Evolutionary conservation across 2,888 invertebrate species (phyloP).

Genomic region (Macropis europaea): DNA sequence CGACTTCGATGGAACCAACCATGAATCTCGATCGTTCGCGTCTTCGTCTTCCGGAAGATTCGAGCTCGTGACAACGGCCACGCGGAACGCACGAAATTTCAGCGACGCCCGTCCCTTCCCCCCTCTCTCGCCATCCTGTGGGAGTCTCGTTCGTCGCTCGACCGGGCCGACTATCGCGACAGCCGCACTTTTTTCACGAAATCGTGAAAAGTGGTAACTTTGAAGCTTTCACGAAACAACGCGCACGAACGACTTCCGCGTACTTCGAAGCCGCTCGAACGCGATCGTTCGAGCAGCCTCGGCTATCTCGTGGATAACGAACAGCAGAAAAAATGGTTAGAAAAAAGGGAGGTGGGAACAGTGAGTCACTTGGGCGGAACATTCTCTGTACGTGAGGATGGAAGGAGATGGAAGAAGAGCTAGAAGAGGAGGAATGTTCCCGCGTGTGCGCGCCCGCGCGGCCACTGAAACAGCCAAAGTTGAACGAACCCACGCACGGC

Average conservation of each 20-base stretch:
- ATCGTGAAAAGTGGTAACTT: too few species aligned
- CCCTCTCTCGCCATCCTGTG: too few species aligned
- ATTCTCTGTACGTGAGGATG: constrained; percentile 30
- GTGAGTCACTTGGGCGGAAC: constrained; percentile 45
- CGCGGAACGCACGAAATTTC: too few species aligned
- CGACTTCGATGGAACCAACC: constrained; percentile 1
- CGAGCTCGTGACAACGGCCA: too few species aligned
- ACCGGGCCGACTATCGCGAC: too few species aligned
- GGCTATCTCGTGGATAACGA: constrained; percentile 3
- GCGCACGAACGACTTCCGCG: too few species aligned
- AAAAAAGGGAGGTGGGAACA: constrained; percentile 17
- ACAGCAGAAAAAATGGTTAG: background rate
- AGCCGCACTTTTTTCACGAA: too few species aligned
- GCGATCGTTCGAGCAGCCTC: background rate
- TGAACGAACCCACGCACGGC: constrained; percentile 77
- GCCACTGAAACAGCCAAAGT: constrained; percentile 63
- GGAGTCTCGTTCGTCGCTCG: too few species aligned
- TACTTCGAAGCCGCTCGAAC: constrained; percentile 2
- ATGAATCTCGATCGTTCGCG: too few species aligned
- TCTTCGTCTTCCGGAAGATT: too few species aligned
- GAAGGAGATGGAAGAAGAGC: constrained; percentile 38
- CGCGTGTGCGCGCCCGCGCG: constrained; percentile 36
- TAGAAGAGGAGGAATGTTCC: constrained; percentile 30
- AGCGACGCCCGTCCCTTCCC: too few species aligned
- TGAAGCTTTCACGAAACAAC: too few species aligned